Evolutionary conservation across 2,113 vertebrate species (phyloP).

Genomic region (Gobio gobio): DNA sequence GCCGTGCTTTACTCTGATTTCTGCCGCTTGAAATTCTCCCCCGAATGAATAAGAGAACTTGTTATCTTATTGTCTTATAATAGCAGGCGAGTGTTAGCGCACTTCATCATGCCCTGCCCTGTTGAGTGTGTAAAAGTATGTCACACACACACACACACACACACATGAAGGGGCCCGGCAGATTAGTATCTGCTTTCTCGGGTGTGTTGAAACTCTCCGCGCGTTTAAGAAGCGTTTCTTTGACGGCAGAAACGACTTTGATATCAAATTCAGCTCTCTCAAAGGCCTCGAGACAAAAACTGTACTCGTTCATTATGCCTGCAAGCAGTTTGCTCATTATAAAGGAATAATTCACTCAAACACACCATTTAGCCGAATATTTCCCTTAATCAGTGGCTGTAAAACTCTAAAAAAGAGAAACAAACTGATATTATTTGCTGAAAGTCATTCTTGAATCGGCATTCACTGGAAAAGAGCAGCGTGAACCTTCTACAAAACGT

Average conservation of each 20-base stretch:
- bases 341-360: too few species aligned
- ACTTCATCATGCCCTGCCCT: constrained; percentile 12
- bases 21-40: constrained; percentile 9
- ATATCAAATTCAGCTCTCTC: neutral
- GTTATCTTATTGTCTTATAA: constrained; percentile 41
- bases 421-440: too few species aligned
- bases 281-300: too few species aligned
- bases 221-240: neutral
- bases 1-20: neutral
- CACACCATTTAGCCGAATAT: neutral
- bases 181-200: constrained; percentile 28
- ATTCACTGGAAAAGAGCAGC: neutral
- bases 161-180: neutral
- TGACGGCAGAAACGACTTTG: neutral
- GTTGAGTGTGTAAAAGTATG: constrained; percentile 43
- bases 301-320: neutral
- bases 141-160: constrained; percentile 18
- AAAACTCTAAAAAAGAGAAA: neutral
- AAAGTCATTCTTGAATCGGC: too few species aligned
- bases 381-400: neutral
- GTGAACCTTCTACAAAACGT: neutral
- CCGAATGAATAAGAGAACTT: constrained; percentile 18
- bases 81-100: neutral
- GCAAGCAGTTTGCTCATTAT: neutral
- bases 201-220: constrained; percentile 6